phyloP scores from a whole-genome alignment of 2,888 invertebrate species.

The Cheilosia scutellata region DNA sequence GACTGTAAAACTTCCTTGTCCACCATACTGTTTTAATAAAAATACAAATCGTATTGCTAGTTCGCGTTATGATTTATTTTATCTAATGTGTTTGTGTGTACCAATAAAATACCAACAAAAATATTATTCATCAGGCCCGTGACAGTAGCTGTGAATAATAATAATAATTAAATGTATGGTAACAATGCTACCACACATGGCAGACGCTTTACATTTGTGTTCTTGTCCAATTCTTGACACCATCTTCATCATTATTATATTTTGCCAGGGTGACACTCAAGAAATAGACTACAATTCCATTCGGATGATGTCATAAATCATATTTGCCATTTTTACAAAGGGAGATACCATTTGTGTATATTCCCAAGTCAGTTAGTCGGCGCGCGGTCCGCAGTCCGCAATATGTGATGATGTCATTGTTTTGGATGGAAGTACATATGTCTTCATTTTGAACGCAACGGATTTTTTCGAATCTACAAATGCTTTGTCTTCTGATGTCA shows the following conservation, averaged over 20 bases:
- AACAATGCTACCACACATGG: conserved; percentile 4
- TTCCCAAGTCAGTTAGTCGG: conserved; percentile 18
- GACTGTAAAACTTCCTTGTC: neutral
- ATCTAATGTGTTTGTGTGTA: conserved; percentile 21
- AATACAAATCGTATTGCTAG: conserved; percentile 8
- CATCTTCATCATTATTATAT: conserved; percentile 32
- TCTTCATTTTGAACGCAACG: neutral
- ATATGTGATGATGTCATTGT: conserved; percentile 47
- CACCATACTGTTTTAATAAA: neutral
- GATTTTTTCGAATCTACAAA: neutral
- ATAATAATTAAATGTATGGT: conserved; percentile 13
- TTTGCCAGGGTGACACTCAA: conserved; percentile 49
- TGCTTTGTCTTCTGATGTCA: neutral
- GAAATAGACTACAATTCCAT: conserved; percentile 50
- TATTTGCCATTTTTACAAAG: conserved; percentile 24
- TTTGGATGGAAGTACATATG: neutral
- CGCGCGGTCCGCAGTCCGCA: neutral
- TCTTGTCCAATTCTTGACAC: conserved; percentile 33
- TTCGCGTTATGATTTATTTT: conserved; percentile 51
- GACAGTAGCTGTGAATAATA: conserved; percentile 20
- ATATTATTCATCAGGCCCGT: conserved; percentile 42
- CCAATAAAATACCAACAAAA: conserved; percentile 29
- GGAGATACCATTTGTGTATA: conserved; percentile 46
- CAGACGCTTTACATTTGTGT: conserved; percentile 16
- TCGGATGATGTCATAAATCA: conserved; percentile 66